These are phyloP conservation scores for Poecilia wingei DNA, from an alignment of 2,797 vertebrate genomes.

Conservation along the genomic window DNA sequence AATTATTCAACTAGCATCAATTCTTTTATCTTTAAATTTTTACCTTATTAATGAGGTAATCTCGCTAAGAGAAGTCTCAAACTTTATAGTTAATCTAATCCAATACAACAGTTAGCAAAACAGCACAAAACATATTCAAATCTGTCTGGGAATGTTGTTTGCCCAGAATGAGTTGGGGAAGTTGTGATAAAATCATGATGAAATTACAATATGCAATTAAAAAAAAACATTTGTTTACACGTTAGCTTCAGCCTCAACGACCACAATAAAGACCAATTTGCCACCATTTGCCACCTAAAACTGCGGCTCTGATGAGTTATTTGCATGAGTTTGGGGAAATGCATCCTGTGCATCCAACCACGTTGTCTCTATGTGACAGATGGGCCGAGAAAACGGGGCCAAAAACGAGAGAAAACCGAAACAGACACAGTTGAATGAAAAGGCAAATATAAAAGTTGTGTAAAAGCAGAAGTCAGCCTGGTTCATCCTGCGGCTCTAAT, in stretches of 20 bases:
- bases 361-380: slow-evolving; percentile 13
- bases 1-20: background rate
- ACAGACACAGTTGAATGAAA: slow-evolving; percentile 55
- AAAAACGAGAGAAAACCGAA: slow-evolving; percentile 31
- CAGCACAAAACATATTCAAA: background rate
- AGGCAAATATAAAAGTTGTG: slow-evolving; percentile 49
- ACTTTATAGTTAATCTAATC: background rate
- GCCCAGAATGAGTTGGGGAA: background rate
- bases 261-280: slow-evolving; percentile 3
- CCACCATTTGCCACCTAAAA: background rate
- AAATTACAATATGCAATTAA: background rate
- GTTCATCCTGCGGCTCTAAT: slow-evolving; percentile 43
- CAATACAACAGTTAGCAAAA: background rate
- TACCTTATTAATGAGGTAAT: background rate
- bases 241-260: background rate
- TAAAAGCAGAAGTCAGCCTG: slow-evolving; percentile 63
- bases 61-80: background rate
- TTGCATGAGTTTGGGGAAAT: slow-evolving; percentile 34
- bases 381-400: slow-evolving; percentile 1
- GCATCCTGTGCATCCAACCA: slow-evolving; percentile 10
- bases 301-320: slow-evolving; percentile 18
- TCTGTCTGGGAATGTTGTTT: background rate
- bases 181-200: background rate
- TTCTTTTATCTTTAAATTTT: background rate
- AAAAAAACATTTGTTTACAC: background rate